phyloP scores from a whole-genome alignment of 2,113 vertebrate species.

The Procavia capensis region DNA sequence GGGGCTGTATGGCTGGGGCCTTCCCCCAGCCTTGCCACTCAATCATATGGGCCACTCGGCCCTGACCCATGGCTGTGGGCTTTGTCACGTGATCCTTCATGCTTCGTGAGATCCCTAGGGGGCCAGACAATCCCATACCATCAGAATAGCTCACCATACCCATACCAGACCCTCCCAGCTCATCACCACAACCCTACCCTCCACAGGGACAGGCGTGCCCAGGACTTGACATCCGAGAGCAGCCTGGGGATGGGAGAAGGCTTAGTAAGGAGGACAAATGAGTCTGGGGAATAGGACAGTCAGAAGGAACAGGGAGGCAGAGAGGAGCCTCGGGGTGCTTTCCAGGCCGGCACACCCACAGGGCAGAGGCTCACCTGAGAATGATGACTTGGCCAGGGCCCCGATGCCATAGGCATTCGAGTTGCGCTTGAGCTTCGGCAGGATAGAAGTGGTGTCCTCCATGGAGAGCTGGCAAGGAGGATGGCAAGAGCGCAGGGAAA shows the following conservation, averaged over 20 bases:
- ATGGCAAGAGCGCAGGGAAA: constrained; percentile 57
- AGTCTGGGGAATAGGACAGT: not conserved
- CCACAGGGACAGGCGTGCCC: not conserved
- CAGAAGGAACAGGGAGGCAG: not conserved
- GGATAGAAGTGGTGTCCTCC: constrained; percentile 99
- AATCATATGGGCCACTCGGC: constrained; percentile 98
- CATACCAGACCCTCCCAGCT: not conserved
- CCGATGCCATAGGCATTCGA: constrained; percentile 98
- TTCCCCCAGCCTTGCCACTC: constrained; percentile 99
- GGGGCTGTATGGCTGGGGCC: constrained; percentile 88
- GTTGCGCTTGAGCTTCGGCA: constrained; percentile 97
- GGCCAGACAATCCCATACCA: constrained; percentile 82
- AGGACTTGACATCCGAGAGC: not conserved
- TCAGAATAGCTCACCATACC: constrained; percentile 77
- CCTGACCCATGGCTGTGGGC: constrained; percentile 97
- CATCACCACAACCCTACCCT: not conserved
- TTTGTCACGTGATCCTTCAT: constrained; percentile 99
- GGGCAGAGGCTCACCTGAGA: constrained; percentile 93
- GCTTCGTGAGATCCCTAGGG: constrained; percentile 93
- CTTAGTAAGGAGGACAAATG: not conserved
- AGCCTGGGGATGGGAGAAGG: not conserved
- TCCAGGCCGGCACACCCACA: not conserved
- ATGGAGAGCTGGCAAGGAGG: constrained; percentile 94
- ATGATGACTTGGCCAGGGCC: constrained; percentile 98
- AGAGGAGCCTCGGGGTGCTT: not conserved